These are phyloP conservation scores for Osmerus mordax DNA, from an alignment of 2,113 vertebrate genomes.

Conservation along the genomic window DNA sequence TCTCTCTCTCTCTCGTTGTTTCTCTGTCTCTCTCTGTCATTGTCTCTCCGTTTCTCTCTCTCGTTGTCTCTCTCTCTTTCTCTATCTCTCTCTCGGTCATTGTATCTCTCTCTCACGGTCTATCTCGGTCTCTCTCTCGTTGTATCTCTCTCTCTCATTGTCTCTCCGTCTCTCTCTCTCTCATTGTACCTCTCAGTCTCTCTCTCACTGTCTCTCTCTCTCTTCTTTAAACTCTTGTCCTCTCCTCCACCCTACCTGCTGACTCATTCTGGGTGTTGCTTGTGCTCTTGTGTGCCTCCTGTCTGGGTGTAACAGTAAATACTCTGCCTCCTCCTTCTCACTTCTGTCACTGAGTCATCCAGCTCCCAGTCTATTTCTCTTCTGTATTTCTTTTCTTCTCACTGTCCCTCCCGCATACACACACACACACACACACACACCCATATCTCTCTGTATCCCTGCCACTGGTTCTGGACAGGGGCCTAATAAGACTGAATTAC, in stretches of 20 bases:
- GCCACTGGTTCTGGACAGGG: constrained; percentile 59
- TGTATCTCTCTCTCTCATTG: neutral
- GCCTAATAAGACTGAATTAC: constrained; percentile 87
- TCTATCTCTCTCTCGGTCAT: neutral
- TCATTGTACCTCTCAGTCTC: neutral
- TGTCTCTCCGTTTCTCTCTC: neutral
- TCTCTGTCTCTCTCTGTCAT: neutral
- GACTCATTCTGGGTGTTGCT: neutral
- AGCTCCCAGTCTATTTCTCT: neutral
- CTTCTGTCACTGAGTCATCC: neutral
- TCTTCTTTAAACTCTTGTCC: neutral
- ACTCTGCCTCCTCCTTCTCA: too few relatives aligned
- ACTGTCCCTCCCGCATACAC: constrained; percentile 12
- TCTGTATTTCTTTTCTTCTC: neutral
- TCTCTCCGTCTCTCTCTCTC: neutral
- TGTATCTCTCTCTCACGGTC: too few relatives aligned
- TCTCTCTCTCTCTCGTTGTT: neutral
- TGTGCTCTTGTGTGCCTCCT: too few relatives aligned
- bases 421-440: constrained; percentile 24
- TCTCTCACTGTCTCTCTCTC: too few relatives aligned
- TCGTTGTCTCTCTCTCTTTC: neutral
- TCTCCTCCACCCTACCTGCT: neutral
- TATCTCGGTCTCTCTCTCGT: neutral
- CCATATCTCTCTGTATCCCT: constrained; percentile 5
- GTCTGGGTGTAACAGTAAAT: too few relatives aligned